These are phyloP conservation scores for Sphaeridia pumilis DNA, from an alignment of 2,888 invertebrate species.

Conservation along the genomic window DNA sequence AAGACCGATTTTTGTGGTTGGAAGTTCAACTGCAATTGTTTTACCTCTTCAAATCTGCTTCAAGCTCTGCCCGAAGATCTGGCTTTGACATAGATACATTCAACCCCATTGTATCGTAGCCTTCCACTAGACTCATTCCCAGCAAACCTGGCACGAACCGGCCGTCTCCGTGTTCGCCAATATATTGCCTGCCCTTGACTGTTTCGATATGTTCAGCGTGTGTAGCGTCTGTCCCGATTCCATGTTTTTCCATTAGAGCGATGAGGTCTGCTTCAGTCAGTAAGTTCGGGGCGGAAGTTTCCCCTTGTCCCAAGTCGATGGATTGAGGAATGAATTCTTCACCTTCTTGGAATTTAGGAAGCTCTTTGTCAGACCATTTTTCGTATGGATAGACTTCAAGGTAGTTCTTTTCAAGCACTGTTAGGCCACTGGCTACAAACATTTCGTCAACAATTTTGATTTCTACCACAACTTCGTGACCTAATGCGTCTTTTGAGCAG, in stretches of 20 bases:
- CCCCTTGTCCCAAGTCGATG: conserved; percentile 61
- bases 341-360: conserved; percentile 57
- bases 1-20: no score
- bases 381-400: conserved; percentile 92
- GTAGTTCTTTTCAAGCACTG: conserved; percentile 83
- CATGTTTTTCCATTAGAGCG: conserved; percentile 96
- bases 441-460: conserved; percentile 75
- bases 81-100: conserved; percentile 72
- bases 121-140: conserved; percentile 92
- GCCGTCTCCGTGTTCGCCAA: conserved; percentile 61
- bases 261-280: conserved; percentile 97
- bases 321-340: conserved; percentile 56
- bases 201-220: conserved; percentile 99
- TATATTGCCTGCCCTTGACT: conserved; percentile 83
- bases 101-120: conserved; percentile 86
- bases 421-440: conserved; percentile 75
- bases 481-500: conserved; percentile 86
- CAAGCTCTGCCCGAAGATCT: conserved; percentile 74
- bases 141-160: conserved; percentile 83
- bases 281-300: conserved; percentile 75
- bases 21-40: conserved; percentile 3
- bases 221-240: conserved; percentile 96
- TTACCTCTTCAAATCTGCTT: conserved; percentile 69
- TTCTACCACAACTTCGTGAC: conserved; percentile 78
- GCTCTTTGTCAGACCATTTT: conserved; percentile 77